Base-by-base conservation (phyloP, 2,797 vertebrate genomes). In the Acanthis flammea region DNA sequence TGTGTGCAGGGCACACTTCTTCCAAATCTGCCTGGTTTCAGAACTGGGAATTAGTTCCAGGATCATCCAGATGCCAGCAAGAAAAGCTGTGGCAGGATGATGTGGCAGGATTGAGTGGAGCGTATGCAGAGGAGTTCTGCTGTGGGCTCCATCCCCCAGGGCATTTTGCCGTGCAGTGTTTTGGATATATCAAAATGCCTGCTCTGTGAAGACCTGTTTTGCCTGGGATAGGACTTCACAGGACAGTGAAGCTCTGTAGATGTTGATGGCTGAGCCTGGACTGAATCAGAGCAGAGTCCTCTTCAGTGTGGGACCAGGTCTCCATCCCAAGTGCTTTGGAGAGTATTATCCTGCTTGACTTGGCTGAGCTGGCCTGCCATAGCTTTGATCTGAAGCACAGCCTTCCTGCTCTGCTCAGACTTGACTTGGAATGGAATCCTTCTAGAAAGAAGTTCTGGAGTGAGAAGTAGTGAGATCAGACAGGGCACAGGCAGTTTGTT, bases 1-100 rank as follows among this genome's bases (percentile, higher is more conserved):
- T 62, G 66, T 81, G 97, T 81, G 94, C 51, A 76, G 63, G 87
- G 91, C 73, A 80, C 67, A 91, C 76, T 42, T 71, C 51, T 47
- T 70, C 21, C 24, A 58, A 86, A 87, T 41, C 73, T 57, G 23
- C 60, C 77, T 65, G 51, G 21, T 50, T 57, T 83, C 66, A 86
- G 72, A 83, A 27, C 50, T 18, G 41, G 60, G 27, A 76, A 23
- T 60, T 47, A 35, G 27, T 60, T 78, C 41, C 42, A 23, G 35
- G 44, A 10, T 66, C 37, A 35, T 87, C 48, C 55, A 76, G 68
- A 41, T 0, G 1, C 63, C 35, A 68, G 44, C 33, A 37, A 61
- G 79, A 54, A 91, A 31, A 88, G 58, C 61, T 4, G 0, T 41
- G 72, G 63, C 70, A 77, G 47, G 45, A 18, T 57, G 58, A 28